phyloP scores from a whole-genome alignment of 2,113 vertebrate genomes.

The Eretmochelys imbricata region DNA sequence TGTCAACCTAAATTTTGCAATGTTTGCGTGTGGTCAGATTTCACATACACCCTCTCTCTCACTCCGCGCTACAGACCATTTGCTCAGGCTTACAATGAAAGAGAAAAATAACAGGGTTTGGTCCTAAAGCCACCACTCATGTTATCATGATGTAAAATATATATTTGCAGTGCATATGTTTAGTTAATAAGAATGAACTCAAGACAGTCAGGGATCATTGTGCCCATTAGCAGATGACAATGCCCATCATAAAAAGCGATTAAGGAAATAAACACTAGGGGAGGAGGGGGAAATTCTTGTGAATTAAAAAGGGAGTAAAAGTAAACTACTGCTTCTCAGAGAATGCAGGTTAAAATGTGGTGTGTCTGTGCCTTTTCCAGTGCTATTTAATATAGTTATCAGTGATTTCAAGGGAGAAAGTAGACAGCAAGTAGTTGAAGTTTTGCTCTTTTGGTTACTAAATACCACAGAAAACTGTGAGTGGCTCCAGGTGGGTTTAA shows the following conservation, averaged over 20 bases:
- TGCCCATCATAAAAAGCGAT: constrained; percentile 22
- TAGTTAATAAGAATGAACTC: not conserved
- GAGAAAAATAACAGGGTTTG: not conserved
- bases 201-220: not conserved
- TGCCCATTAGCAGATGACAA: constrained; percentile 4
- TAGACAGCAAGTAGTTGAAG: not conserved
- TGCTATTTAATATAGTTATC: not conserved
- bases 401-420: not conserved
- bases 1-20: not conserved
- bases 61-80: accelerated
- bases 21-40: not conserved
- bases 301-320: not conserved
- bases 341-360: not conserved
- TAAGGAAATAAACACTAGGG: constrained; percentile 39
- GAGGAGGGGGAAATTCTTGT: constrained; percentile 9
- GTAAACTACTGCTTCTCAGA: not conserved
- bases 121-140: not conserved
- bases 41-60: accelerated
- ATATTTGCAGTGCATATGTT: not conserved
- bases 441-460: not conserved
- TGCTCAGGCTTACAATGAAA: not conserved
- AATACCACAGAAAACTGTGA: not conserved
- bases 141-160: not conserved
- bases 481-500: constrained; percentile 14
- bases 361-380: not conserved